Percentiles rank a stretch among this genome's conserved stretches.
phyloP scores from a whole-genome alignment of 1,140 invertebrate species.

The Steinernema khuongi region DNA sequence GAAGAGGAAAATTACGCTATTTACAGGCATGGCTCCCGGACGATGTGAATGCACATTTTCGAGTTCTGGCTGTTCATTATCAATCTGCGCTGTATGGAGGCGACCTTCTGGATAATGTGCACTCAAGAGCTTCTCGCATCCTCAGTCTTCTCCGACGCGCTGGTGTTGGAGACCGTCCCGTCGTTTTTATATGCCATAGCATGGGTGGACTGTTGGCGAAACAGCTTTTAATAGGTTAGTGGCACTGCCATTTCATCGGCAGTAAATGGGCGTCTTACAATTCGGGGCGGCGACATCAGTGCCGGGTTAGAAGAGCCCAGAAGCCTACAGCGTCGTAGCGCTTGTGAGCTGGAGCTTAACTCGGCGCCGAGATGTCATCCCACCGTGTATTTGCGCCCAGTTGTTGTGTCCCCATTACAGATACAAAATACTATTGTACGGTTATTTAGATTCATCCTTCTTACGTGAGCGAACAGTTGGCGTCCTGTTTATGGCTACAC shows the following conservation, averaged over 20 bases:
- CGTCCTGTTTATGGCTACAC: slow-evolving; percentile 37
- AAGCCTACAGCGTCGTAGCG: too few relatives aligned
- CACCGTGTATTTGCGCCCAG: too few relatives aligned
- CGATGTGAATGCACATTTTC: slow-evolving; percentile 20
- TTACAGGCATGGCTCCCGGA: slow-evolving; percentile 30
- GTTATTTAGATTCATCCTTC: slow-evolving; percentile 20
- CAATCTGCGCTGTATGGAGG: slow-evolving; percentile 33
- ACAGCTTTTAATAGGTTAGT: slow-evolving; percentile 27
- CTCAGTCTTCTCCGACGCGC: slow-evolving; percentile 25
- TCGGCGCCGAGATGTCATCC: too few relatives aligned
- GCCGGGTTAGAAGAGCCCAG: too few relatives aligned
- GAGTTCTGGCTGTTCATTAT: slow-evolving; percentile 33
- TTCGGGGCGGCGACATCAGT: too few relatives aligned
- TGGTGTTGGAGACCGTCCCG: slow-evolving; percentile 33
- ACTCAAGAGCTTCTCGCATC: slow-evolving; percentile 30
- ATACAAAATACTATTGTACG: too few relatives aligned
- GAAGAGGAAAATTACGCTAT: background rate
- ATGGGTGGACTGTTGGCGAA: slow-evolving; percentile 42
- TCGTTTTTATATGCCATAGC: slow-evolving; percentile 37
- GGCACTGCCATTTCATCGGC: too few relatives aligned
- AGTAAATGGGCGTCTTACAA: too few relatives aligned
- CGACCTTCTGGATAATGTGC: slow-evolving; percentile 8
- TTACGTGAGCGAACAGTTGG: slow-evolving; percentile 22
- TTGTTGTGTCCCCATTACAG: too few relatives aligned
- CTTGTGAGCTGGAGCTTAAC: too few relatives aligned